Base-by-base conservation (phyloP, 1,140 invertebrate species). In the Bradynema listronoti region DNA sequence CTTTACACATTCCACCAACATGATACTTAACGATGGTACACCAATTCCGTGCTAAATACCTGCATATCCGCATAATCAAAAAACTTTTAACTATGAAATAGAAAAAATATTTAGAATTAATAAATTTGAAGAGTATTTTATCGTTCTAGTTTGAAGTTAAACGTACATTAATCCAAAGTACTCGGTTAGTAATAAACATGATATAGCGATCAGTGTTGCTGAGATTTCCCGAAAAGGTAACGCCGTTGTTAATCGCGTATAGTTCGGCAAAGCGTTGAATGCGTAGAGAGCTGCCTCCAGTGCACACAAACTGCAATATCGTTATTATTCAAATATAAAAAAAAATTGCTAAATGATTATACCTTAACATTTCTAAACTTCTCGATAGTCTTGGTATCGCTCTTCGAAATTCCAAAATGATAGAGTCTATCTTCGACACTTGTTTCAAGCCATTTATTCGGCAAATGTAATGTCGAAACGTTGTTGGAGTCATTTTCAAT, bases 111-210 rank as follows among this genome's bases (percentile, higher is more conserved):
- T 6, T 32, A 53, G 47, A 47, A 5, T 6, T 54, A 16, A 42
- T 42, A 46, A 24, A 58, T 22, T n/a, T n/a, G n/a, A n/a, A n/a
- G n/a, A n/a, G n/a, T n/a, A n/a, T n/a, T n/a, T n/a, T n/a, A n/a
- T n/a, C n/a, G n/a, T n/a, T n/a, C n/a, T n/a, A n/a, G n/a, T n/a
- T n/a, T n/a, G n/a, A n/a, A n/a, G n/a, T 25, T 2, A 58, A 19
- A 36, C 87, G 88, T 83, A 92, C 90, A 78, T 88, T 91, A 58
- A 91, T 85, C 64, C 86, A 89, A 0, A 93, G 83, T 25, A 93
- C 88, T 0, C 89, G 88, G n/a, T 90, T 89, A 27, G 94, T 88
- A 86, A 97, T 97, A 80, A 88, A 98, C 87, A 97, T 90, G 19
- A 87, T 88, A 80, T 94, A 98, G 68, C 92, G 83, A 78, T 94